Percentiles rank a stretch among this genome's conserved stretches.
Evolutionary conservation across 2,113 vertebrate genomes (phyloP).

Genomic region (Centrocercus urophasianus): DNA sequence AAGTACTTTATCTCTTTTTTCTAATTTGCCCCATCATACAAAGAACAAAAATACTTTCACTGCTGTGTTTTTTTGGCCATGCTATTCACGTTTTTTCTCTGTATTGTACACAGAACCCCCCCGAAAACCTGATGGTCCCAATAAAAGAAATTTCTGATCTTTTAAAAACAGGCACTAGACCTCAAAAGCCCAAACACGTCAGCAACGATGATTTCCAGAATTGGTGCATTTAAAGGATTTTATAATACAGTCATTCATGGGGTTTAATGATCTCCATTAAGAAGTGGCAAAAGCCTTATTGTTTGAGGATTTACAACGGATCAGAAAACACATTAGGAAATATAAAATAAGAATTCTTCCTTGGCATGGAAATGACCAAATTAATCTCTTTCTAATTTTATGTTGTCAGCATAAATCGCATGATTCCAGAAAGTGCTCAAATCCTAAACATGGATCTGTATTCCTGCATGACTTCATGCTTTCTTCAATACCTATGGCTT

Average conservation of each 20-base stretch:
- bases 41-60: background rate
- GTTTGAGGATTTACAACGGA: background rate
- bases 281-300: background rate
- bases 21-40: background rate
- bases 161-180: background rate
- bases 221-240: background rate
- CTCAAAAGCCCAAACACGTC: background rate
- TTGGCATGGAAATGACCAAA: background rate
- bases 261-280: background rate
- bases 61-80: background rate
- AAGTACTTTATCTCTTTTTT: background rate
- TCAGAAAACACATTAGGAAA: background rate
- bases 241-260: background rate
- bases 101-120: background rate
- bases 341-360: background rate
- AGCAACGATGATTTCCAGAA: background rate
- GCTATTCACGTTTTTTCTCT: background rate
- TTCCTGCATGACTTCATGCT: background rate
- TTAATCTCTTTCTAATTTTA: background rate
- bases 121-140: background rate
- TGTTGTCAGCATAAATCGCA: too few species aligned
- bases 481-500: background rate
- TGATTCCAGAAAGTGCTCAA: background rate
- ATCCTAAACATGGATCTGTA: background rate
- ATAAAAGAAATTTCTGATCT: background rate